Evolutionary conservation across 2,888 invertebrate species (phyloP), one percentile per base, ranked within the genome.

Genomic region (Anticlea derivata): DNA sequence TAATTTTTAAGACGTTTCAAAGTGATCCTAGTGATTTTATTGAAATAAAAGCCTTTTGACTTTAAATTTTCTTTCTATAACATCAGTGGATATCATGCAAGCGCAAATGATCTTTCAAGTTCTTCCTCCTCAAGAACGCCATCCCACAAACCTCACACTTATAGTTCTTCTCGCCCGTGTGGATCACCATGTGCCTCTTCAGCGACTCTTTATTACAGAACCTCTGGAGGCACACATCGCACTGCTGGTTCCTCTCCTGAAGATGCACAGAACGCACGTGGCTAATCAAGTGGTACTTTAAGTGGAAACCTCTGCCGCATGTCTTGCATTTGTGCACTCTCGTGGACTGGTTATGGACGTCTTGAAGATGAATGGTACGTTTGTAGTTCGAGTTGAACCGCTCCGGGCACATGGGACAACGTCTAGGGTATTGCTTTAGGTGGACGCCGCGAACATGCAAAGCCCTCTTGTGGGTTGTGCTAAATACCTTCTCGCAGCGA

Each of bases 141-240:
- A 91, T 88, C 0, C 90, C 84, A 44, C 92, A 92, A 1, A 91
- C 77, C 38, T 91, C 86, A 44, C 92, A 92, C 53, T 91, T 89
- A 48, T 91, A 89, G 43, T 92, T 92, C 64, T 92, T 92, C 35
- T 90, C 91, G 0, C 91, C 92, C 0, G 92, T 91, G 55, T 92
- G 92, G 29, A 91, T 92, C 2, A 92, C 87, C 90, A 92, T 91
- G 51, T 92, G 92, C 0, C 91, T 73, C 50, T 92, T 92, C 59
- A 92, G 67, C 5, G 92, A 91, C 48, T 92, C 91, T 60, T 92
- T 92, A 20, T 91, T 90, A 55, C 87, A 91, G 60, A 92, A 92
- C 58, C 91, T 81, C 38, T 91, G 91, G 1, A 83, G 78, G 46
- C 92, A 92, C 0, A 91, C 76, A 46, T 90, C 88, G 38, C 92